Base-by-base conservation (phyloP, 2,888 invertebrate species). In the Oconnorella tubifera region DNA sequence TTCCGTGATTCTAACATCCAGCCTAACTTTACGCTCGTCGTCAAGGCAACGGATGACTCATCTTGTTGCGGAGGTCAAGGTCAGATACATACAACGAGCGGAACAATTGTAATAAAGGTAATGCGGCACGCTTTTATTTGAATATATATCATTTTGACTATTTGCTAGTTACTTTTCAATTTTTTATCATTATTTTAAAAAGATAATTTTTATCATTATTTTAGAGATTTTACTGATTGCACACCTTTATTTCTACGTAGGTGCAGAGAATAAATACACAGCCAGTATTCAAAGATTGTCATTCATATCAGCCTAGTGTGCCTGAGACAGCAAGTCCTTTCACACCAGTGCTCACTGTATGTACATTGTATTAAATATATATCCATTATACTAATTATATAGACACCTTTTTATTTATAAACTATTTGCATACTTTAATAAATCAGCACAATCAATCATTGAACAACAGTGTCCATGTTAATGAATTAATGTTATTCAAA, bases 21-120 rank as follows among this genome's bases (percentile, higher is more conserved):
- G 0, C 70, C 73, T 1, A 72, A 94, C 81, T 96, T 96, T 79
- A 93, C 93, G 80, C 83, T 99, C 65, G 97, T 97, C 79, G 95
- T 99, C 6, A 94, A 96, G 0, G 97, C 97, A 1, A 88, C 92
- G 85, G 98, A 98, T 78, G 97, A 98, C 80, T 97, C 97, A 0
- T 90, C 92, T 1, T 98, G 98, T 80, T 65, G 68, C 32, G 33
- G 33, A 2, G 51, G 29, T 3, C 57, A 6, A 4, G 32, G 55
- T 1, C 3, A 6, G 3, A 49, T 10, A 19, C 51, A 58, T 19
- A 33, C 55, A 3, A 64, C 63, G 4, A 10, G 1, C 1, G 69
- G 67, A 1, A 14, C 25, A 40, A 33, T 69, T 27, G 23, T 31
- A 23, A 56, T 69, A 29, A 58, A 61, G 6, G 53, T 66, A 6